These are phyloP conservation scores for Australoheros facetus DNA, from an alignment of 2,797 vertebrate species.

Conservation along the genomic window DNA sequence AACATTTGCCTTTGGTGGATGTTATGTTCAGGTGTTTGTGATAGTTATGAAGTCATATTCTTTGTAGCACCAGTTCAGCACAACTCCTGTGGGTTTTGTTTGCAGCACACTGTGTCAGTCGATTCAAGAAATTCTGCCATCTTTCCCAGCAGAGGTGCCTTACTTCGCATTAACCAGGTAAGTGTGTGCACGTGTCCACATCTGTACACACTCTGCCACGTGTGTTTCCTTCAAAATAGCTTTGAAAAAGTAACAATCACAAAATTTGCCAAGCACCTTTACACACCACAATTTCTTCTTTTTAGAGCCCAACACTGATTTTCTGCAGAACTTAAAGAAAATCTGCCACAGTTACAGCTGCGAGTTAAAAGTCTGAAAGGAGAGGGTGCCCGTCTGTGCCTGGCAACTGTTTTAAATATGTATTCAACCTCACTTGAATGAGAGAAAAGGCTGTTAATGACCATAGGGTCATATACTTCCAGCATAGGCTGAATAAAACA, in stretches of 20 bases:
- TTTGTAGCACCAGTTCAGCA: not conserved
- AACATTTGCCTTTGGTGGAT: not conserved
- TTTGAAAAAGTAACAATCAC: not conserved
- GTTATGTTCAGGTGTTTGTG: not conserved
- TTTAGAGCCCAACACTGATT: no score
- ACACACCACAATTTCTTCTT: no score
- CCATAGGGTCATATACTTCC: no score
- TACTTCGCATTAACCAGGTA: conserved; percentile 95
- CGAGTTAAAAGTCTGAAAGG: not conserved
- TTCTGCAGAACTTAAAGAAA: no score
- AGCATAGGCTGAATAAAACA: not conserved
- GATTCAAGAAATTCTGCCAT: conserved; percentile 95
- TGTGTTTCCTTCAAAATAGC: not conserved
- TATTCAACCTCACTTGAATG: not conserved
- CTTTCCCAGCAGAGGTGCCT: conserved; percentile 89
- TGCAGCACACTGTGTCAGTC: conserved; percentile 90
- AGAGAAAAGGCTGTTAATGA: fast-evolving
- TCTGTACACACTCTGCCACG: fast-evolving
- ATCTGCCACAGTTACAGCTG: no score
- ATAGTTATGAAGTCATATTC: not conserved
- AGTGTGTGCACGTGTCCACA: not conserved
- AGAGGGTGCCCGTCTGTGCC: not conserved
- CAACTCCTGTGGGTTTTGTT: not conserved
- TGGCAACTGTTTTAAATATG: not conserved
- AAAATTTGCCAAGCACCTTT: not conserved